Conservation (phyloP, 92 coral and sea anemone species). For the Zoanthus solanderi region DNA sequence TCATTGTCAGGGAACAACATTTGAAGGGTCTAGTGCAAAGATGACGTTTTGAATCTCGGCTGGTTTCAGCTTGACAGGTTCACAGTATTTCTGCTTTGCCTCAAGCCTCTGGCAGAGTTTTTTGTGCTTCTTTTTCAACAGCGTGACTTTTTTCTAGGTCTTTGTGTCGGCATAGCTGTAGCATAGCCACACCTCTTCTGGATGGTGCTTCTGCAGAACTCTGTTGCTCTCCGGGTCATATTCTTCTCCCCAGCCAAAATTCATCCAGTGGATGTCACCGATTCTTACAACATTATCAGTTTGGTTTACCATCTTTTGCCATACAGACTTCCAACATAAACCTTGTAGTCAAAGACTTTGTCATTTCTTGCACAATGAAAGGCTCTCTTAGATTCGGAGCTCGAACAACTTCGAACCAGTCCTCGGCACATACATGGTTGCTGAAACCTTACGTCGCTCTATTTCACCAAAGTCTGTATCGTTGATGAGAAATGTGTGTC, state of each 20-base stretch:
- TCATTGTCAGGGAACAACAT: no score
- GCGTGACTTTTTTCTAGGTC: slow-evolving; percentile 48
- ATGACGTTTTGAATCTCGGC: slow-evolving; percentile 13
- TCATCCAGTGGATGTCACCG: slow-evolving; percentile 37
- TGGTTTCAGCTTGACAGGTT: background rate
- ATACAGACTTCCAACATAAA: background rate
- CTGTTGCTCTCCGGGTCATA: background rate
- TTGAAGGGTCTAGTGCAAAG: background rate
- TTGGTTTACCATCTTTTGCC: slow-evolving; percentile 18
- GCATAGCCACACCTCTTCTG: slow-evolving; percentile 44
- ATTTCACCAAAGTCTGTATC: slow-evolving; percentile 64
- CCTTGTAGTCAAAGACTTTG: background rate
- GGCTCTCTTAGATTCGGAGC: slow-evolving; percentile 51
- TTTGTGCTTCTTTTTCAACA: slow-evolving; percentile 9
- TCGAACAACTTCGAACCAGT: slow-evolving; percentile 45
- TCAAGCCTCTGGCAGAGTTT: slow-evolving; percentile 2
- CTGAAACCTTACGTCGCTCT: slow-evolving; percentile 42
- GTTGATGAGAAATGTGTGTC: slow-evolving; percentile 60
- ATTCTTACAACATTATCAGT: background rate
- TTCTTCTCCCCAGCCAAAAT: slow-evolving; percentile 58
- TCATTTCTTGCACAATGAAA: slow-evolving; percentile 4
- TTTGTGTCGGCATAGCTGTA: slow-evolving; percentile 17
- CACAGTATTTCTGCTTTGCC: background rate
- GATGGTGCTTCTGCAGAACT: slow-evolving; percentile 28
- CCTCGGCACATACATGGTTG: slow-evolving; percentile 42